Base-by-base conservation (phyloP, 2,113 vertebrate species). In the Labrus mixtus region DNA sequence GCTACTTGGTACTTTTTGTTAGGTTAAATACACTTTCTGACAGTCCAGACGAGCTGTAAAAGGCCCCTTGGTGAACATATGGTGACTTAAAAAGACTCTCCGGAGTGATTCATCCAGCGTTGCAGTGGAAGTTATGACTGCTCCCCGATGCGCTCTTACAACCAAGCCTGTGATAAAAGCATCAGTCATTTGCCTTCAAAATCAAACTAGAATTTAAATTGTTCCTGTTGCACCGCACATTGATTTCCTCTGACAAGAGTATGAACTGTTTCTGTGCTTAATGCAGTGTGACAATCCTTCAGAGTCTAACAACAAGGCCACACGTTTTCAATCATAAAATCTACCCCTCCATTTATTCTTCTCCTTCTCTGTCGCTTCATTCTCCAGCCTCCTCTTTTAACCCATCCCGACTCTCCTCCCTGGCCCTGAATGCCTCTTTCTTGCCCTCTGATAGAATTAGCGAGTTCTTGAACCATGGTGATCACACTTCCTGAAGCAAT, bases 401-500 rank as follows among this genome's bases (percentile, higher is more conserved):
- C 48, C 3, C 39, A 65, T 68, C 66, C 77, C 13, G 17, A 1
- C 75, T 75, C 48, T 76, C 68, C 63, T 43, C 19, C 6, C 54
- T 57, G 46, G 55, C 3, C 60, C 62, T 15, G 16, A 64, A 77
- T 58, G 41, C 29, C 63, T 72, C 29, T 65, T 85, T 83, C 62
- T 71, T 72, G 58, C 60, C 61, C 76, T 79, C 74, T 91, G 84
- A 93, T 92, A 89, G 93, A 93, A 92, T 91, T 93, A 94, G 81
- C 66, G 88, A 91, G 82, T 87, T 81, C 83, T 88, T 93, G 92
- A 94, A 93, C 94, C 91, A 74, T 90, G 90, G 78, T 90, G 92
- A 90, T 93, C 88, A 83, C 66, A 86, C 91, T 94, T 95, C 93
- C 94, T 91, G 90, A 93, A 92, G 73, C 88, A 93, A 94, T 94